phyloP scores from a whole-genome alignment of 2,888 invertebrate genomes.

The Rhagophthalmus giganteus region DNA sequence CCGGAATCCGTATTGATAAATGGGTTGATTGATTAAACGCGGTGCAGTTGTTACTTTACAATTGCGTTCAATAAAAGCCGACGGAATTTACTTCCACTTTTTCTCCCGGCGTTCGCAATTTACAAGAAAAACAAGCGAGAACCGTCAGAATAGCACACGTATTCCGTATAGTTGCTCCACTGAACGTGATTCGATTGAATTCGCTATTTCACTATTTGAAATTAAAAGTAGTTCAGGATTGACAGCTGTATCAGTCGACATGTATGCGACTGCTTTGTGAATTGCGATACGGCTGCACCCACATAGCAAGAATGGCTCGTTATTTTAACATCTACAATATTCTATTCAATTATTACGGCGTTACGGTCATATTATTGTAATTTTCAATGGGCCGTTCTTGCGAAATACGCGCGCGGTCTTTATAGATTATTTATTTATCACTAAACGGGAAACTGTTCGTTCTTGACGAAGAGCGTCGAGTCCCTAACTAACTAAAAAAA shows the following conservation, averaged over 20 bases:
- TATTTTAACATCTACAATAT: slow-evolving; percentile 28
- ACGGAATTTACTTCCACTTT: slow-evolving; percentile 26
- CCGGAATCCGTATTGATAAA: slow-evolving; percentile 11
- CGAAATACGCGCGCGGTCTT: too few species aligned
- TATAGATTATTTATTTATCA: too few species aligned
- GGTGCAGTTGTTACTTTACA: slow-evolving; percentile 6
- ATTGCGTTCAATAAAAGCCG: slow-evolving; percentile 18
- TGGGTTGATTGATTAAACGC: slow-evolving; percentile 7
- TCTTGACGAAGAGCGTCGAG: too few species aligned
- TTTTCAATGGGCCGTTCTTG: slow-evolving; percentile 12
- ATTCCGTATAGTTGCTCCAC: slow-evolving; percentile 18
- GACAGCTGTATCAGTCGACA: slow-evolving; percentile 37
- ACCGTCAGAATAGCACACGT: slow-evolving; percentile 22
- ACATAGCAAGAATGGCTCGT: slow-evolving; percentile 37
- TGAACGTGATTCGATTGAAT: slow-evolving; percentile 38
- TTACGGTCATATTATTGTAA: slow-evolving; percentile 18
- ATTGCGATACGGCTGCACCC: slow-evolving; percentile 42
- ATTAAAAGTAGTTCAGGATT: slow-evolving; percentile 40
- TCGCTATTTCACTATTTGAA: slow-evolving; percentile 40
- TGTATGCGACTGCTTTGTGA: slow-evolving; percentile 37
- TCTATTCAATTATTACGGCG: slow-evolving; percentile 21
- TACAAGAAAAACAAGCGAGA: slow-evolving; percentile 19
- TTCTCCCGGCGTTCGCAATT: slow-evolving; percentile 10
- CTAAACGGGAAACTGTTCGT: too few species aligned
- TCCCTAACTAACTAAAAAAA: too few species aligned